A percentile compares a stretch with the other conserved stretches of the same genome.
These are phyloP conservation scores for Ficedula albicollis DNA, from an alignment of 2,797 vertebrate species.

Conservation along the genomic window DNA sequence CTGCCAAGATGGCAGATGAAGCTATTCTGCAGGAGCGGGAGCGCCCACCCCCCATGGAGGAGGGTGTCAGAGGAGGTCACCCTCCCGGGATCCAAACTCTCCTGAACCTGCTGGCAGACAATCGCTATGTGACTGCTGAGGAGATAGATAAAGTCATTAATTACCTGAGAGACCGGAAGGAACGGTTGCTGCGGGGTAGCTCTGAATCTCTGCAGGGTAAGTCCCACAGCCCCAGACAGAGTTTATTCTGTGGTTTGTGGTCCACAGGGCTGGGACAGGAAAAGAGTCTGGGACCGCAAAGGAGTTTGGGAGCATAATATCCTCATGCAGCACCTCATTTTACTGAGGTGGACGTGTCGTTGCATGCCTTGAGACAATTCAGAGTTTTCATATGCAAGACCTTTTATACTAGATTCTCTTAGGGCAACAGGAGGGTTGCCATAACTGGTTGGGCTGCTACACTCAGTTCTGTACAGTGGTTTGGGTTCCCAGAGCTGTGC, in stretches of 20 bases:
- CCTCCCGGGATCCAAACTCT: constrained; percentile 87
- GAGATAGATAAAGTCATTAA: constrained; percentile 90
- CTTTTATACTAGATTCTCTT: neutral
- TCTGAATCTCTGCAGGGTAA: constrained; percentile 84
- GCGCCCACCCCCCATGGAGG: constrained; percentile 70
- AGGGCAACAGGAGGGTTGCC: neutral
- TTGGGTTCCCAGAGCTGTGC: neutral
- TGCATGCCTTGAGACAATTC: neutral
- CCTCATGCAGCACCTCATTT: neutral
- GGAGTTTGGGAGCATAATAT: neutral
- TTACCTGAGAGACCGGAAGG: constrained; percentile 90
- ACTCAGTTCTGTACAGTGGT: neutral
- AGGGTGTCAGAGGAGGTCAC: constrained; percentile 81
- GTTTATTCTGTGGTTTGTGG: neutral
- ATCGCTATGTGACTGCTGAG: constrained; percentile 89
- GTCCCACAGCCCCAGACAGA: neutral
- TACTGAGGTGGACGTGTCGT: fast-evolving
- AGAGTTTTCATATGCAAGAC: neutral
- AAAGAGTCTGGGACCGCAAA: neutral
- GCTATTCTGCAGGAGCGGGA: constrained; percentile 90
- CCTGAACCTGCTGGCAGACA: constrained; percentile 89
- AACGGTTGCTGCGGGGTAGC: constrained; percentile 81
- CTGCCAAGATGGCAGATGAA: constrained; percentile 96
- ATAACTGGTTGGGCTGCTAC: neutral
- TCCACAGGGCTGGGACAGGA: neutral